A percentile compares a stretch with the other conserved stretches of the same genome.
Evolutionary conservation across 1,140 invertebrate genomes (phyloP).

Genomic region (Zaprionus davidi): DNA sequence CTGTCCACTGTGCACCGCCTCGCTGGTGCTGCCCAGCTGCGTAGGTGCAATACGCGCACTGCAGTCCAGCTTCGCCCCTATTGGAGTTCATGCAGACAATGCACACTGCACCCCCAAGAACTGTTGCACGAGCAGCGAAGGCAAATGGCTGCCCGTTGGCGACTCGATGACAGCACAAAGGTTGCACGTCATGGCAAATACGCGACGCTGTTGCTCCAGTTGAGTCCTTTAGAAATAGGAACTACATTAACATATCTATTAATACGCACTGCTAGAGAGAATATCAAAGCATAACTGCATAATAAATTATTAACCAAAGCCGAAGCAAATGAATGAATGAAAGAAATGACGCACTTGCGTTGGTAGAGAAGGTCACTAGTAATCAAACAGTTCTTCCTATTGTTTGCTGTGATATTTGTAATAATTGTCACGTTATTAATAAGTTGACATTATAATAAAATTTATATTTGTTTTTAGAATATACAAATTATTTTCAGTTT

Average conservation of each 20-base stretch:
- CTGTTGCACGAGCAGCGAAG: slow-evolving; percentile 21
- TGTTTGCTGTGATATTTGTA: too few relatives aligned
- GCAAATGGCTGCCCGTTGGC: not conserved
- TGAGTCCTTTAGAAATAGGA: slow-evolving; percentile 1
- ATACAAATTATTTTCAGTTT: too few relatives aligned
- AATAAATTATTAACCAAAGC: slow-evolving; percentile 2
- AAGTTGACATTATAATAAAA: too few relatives aligned
- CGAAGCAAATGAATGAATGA: not conserved
- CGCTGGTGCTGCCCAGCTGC: slow-evolving; percentile 66
- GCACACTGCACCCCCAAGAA: not conserved
- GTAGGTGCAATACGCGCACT: slow-evolving; percentile 73
- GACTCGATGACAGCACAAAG: slow-evolving; percentile 16
- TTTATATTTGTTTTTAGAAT: too few relatives aligned
- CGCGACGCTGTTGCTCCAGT: slow-evolving; percentile 31
- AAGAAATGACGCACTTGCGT: not conserved
- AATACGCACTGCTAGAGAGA: not conserved
- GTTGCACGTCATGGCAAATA: slow-evolving; percentile 11
- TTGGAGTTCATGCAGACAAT: not conserved
- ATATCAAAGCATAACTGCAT: not conserved
- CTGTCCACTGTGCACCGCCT: slow-evolving; percentile 52
- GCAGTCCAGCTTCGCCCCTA: slow-evolving; percentile 29
- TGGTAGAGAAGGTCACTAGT: not conserved
- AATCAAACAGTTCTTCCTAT: too few relatives aligned
- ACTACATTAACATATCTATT: slow-evolving; percentile 8
- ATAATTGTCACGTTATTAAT: too few relatives aligned